phyloP scores from a whole-genome alignment of 1,140 invertebrate species.

The Trichomalopsis sarcophagae region DNA sequence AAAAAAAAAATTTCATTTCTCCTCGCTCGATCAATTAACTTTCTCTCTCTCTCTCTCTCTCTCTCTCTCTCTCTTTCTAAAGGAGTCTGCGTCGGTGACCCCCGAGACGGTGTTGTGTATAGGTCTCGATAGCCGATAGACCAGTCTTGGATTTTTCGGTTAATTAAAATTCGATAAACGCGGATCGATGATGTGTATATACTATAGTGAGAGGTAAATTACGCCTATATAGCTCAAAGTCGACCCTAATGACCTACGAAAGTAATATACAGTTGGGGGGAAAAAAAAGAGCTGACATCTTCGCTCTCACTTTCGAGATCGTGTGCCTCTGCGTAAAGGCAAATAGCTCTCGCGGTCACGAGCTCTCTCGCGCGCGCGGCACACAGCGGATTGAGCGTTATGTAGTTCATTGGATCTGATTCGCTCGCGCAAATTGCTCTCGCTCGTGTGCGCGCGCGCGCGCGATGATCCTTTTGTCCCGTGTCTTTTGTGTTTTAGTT shows the following conservation, averaged over 20 bases:
- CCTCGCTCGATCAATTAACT: background rate
- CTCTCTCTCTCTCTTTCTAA: background rate
- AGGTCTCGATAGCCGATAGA: background rate
- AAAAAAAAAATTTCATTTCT: background rate
- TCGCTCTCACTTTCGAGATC: too few relatives aligned
- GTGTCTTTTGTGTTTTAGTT: too few relatives aligned
- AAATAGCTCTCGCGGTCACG: too few relatives aligned
- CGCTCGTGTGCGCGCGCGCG: too few relatives aligned
- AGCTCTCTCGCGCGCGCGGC: too few relatives aligned
- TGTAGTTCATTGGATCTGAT: constrained; percentile 8
- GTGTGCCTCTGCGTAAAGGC: too few relatives aligned
- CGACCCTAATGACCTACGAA: too few relatives aligned
- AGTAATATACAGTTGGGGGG: too few relatives aligned
- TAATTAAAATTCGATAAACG: background rate
- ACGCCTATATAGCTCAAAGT: too few relatives aligned
- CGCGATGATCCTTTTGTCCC: too few relatives aligned
- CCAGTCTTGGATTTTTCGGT: background rate
- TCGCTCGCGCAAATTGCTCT: background rate
- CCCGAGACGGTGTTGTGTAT: background rate
- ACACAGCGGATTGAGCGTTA: background rate
- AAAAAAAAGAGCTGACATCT: too few relatives aligned
- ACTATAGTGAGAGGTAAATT: background rate
- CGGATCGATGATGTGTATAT: background rate
- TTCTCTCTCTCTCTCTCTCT: background rate
- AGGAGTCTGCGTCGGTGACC: background rate